These are phyloP conservation scores for Cloeon dipterum DNA, from an alignment of 2,888 invertebrate genomes.

Conservation along the genomic window DNA sequence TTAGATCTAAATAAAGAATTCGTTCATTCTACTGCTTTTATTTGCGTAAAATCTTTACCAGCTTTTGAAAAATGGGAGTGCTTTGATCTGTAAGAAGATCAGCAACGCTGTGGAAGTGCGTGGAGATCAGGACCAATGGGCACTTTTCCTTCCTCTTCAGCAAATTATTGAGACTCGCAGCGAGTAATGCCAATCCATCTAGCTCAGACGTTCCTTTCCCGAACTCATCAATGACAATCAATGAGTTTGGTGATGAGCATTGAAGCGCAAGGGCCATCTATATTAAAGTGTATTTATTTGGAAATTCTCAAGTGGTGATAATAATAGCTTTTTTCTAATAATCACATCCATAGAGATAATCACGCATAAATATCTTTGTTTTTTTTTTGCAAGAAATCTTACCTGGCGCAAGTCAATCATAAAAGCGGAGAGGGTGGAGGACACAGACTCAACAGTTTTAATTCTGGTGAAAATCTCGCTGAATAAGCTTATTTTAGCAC, in stretches of 20 bases:
- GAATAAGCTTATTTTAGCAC: conserved; percentile 43
- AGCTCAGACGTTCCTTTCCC: conserved; percentile 58
- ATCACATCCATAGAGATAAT: too few relatives aligned
- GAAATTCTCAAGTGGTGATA: too few relatives aligned
- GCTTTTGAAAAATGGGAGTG: conserved; percentile 14
- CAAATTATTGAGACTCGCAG: conserved; percentile 43
- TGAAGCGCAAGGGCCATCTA: conserved; percentile 50
- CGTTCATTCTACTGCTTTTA: too few relatives aligned
- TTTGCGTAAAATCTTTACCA: too few relatives aligned
- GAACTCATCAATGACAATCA: conserved; percentile 75
- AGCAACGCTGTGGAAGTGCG: conserved; percentile 48
- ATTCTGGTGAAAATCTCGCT: conserved; percentile 54
- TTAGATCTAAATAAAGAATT: too few relatives aligned
- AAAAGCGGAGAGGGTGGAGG: conserved; percentile 62
- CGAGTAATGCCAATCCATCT: conserved; percentile 53
- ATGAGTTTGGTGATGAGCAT: conserved; percentile 35
- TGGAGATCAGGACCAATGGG: conserved; percentile 54
- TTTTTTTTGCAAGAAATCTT: conserved; percentile 4
- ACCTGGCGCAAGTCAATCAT: conserved; percentile 68
- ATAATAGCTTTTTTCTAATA: conserved; percentile 1
- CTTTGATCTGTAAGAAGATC: conserved; percentile 31
- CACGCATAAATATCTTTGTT: conserved; percentile 1
- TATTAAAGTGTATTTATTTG: too few relatives aligned
- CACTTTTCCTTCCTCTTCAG: conserved; percentile 27
- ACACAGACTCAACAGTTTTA: conserved; percentile 51